These are phyloP conservation scores for Phainopepla nitens DNA, from an alignment of 2,113 vertebrate genomes.

Conservation along the genomic window DNA sequence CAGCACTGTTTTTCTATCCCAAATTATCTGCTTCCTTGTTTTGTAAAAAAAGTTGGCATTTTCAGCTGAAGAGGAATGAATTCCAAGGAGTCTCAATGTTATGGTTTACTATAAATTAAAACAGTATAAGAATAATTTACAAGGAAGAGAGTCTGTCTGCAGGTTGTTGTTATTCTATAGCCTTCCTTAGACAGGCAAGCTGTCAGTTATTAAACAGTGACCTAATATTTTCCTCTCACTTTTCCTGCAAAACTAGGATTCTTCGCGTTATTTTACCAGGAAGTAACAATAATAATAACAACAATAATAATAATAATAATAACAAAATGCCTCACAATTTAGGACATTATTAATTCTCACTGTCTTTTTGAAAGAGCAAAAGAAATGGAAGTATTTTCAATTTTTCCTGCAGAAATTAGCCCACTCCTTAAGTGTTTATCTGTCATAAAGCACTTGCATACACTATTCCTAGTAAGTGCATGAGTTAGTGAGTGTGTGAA, in stretches of 20 bases:
- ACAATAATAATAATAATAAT: rapidly evolving
- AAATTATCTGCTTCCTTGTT: neutral
- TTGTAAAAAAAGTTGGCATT: neutral
- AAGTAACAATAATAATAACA: neutral
- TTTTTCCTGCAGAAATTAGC: neutral
- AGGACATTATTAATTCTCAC: neutral
- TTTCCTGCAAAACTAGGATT: neutral
- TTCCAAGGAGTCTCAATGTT: neutral
- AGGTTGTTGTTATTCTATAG: neutral
- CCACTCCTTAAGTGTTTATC: neutral
- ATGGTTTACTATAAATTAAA: neutral
- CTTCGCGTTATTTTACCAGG: neutral
- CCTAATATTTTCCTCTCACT: neutral
- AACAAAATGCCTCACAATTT: neutral
- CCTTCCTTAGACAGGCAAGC: neutral
- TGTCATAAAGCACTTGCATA: neutral
- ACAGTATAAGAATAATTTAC: neutral
- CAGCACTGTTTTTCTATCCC: neutral
- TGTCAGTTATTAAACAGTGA: neutral
- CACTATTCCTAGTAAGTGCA: neutral
- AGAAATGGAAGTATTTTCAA: neutral
- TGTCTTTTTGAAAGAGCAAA: neutral
- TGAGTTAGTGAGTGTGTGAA: neutral
- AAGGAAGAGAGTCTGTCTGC: neutral
- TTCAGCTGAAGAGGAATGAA: neutral